Conservation (phyloP, 2,888 invertebrate species). For the Lasioglossum oenotherae region DNA sequence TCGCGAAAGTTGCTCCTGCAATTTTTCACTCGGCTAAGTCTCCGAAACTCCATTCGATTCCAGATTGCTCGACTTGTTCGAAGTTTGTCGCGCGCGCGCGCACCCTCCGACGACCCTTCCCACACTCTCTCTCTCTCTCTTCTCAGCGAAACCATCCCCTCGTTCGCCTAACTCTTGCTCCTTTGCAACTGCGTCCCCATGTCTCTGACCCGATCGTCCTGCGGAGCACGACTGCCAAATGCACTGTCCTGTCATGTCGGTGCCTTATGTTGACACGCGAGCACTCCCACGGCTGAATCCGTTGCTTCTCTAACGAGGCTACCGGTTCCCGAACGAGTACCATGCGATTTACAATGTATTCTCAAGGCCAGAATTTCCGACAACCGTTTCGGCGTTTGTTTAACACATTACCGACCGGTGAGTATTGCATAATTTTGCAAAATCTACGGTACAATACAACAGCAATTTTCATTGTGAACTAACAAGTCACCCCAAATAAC, state of each 20-base stretch:
- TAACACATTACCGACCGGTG: no score
- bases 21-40: constrained; percentile 83
- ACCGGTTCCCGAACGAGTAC: no score
- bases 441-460: no score
- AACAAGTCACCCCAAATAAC: no score
- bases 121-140: constrained; percentile 15
- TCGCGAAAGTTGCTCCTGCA: constrained; percentile 78
- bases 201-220: background rate
- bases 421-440: no score
- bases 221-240: background rate
- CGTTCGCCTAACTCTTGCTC: constrained; percentile 17
- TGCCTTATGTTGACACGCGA: background rate
- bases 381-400: no score
- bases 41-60: constrained; percentile 80
- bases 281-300: background rate
- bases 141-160: background rate
- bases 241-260: background rate
- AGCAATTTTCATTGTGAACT: no score
- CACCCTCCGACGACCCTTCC: background rate
- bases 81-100: constrained; percentile 76
- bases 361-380: no score
- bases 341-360: no score
- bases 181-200: constrained; percentile 9
- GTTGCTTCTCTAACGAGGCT: no score
- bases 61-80: constrained; percentile 81